Conservation (phyloP, 2,797 vertebrate genomes). For the Enteromius paludinosus region DNA sequence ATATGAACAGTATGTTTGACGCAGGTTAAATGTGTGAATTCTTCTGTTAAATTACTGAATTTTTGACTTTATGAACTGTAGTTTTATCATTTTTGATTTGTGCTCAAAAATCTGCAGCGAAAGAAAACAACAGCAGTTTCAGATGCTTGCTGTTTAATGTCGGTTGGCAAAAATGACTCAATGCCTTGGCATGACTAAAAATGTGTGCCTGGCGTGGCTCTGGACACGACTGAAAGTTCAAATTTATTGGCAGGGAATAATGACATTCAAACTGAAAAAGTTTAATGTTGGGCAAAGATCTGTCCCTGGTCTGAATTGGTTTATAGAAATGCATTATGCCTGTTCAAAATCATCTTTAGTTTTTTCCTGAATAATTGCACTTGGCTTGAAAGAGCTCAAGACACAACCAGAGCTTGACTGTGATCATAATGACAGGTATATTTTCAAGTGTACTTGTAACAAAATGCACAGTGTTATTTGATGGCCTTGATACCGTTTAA, state of each 20-base stretch:
- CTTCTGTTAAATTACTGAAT: not conserved
- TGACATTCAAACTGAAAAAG: not conserved
- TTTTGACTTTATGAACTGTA: not conserved
- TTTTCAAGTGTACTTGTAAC: not conserved
- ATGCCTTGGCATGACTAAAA: not conserved
- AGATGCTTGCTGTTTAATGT: not conserved
- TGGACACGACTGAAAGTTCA: not conserved
- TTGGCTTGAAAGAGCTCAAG: not conserved
- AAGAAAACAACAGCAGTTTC: not conserved
- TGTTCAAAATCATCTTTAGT: not conserved
- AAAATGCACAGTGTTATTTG: not conserved
- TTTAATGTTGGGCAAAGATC: not conserved
- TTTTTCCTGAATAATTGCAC: not conserved
- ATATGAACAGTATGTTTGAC: not conserved
- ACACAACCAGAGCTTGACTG: not conserved
- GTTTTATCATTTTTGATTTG: not conserved
- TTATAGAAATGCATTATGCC: not conserved
- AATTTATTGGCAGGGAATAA: not conserved
- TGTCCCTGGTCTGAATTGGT: not conserved
- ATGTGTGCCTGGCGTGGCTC: not conserved
- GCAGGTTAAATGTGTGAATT: not conserved
- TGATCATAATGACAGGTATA: not conserved
- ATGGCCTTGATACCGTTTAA: not conserved
- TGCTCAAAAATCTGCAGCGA: not conserved
- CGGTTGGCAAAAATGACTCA: not conserved